Evolutionary conservation across 2,797 vertebrate genomes (phyloP).

Genomic region (Sebastes nivosus): DNA sequence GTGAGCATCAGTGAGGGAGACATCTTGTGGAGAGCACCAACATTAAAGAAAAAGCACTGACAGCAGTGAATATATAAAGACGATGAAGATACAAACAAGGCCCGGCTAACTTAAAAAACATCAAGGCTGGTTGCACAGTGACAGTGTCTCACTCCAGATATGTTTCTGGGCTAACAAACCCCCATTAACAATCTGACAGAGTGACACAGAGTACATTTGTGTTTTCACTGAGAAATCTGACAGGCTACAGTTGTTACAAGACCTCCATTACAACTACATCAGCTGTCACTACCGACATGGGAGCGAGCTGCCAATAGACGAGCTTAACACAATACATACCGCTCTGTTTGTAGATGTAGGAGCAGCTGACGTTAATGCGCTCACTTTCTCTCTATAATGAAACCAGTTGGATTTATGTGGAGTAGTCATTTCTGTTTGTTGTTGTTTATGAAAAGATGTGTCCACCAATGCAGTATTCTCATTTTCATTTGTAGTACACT

Average conservation of each 20-base stretch:
- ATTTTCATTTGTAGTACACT: background rate
- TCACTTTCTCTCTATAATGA: background rate
- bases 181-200: conserved; percentile 72
- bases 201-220: conserved; percentile 76
- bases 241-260: conserved; percentile 73
- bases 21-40: conserved; percentile 67
- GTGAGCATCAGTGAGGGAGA: conserved; percentile 65
- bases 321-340: conserved; percentile 1
- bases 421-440: background rate
- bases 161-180: conserved; percentile 65
- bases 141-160: conserved; percentile 41
- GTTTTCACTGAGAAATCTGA: conserved; percentile 72
- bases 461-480: background rate
- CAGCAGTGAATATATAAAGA: conserved; percentile 50
- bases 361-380: background rate
- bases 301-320: conserved; percentile 33
- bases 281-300: conserved; percentile 52
- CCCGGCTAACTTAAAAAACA: conserved; percentile 37
- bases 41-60: conserved; percentile 36
- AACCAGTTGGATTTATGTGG: background rate
- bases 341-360: conserved; percentile 5
- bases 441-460: background rate
- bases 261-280: conserved; percentile 76
- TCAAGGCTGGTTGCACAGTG: conserved; percentile 54
- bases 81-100: conserved; percentile 40